Conservation (phyloP, 53 echinoderm and acorn worm species). For the Holothuria scabra region DNA sequence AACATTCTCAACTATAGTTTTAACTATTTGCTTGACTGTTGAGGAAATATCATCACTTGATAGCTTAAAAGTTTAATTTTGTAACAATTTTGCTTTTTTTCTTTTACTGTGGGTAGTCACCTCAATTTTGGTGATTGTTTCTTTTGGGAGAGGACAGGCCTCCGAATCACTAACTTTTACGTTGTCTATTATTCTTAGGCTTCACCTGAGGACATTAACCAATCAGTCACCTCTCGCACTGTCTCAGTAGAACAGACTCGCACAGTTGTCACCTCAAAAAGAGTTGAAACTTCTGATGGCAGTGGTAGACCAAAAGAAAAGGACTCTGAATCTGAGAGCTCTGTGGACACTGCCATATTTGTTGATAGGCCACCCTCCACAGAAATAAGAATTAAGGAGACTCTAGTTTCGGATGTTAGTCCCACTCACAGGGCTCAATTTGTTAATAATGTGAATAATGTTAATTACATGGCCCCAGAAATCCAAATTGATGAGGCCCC, state of each 20-base stretch:
- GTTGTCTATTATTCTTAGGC: constrained; percentile 31
- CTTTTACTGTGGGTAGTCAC: too few relatives aligned
- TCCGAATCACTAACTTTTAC: too few relatives aligned
- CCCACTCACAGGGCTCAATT: constrained; percentile 12
- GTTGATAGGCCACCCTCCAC: constrained; percentile 53
- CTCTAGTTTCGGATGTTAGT: constrained; percentile 7
- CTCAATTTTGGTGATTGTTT: too few relatives aligned
- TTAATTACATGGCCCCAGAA: constrained; percentile 50
- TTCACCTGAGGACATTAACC: constrained; percentile 34
- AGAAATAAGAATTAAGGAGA: constrained; percentile 43
- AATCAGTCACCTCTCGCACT: constrained; percentile 36
- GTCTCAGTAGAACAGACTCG: constrained; percentile 90
- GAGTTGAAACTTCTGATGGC: constrained; percentile 56
- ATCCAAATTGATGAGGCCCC: constrained; percentile 90
- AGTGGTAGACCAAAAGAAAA: constrained; percentile 55
- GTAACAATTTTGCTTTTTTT: too few relatives aligned
- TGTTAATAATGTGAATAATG: constrained; percentile 12
- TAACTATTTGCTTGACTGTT: too few relatives aligned
- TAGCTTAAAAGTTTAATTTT: too few relatives aligned
- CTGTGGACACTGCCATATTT: constrained; percentile 83
- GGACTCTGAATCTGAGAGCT: constrained; percentile 81
- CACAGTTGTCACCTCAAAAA: constrained; percentile 64
- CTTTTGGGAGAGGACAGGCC: too few relatives aligned
- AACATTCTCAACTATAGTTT: too few relatives aligned
- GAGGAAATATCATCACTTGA: too few relatives aligned